phyloP scores from a whole-genome alignment of 2,113 vertebrate genomes.

The Sialia sialis region DNA sequence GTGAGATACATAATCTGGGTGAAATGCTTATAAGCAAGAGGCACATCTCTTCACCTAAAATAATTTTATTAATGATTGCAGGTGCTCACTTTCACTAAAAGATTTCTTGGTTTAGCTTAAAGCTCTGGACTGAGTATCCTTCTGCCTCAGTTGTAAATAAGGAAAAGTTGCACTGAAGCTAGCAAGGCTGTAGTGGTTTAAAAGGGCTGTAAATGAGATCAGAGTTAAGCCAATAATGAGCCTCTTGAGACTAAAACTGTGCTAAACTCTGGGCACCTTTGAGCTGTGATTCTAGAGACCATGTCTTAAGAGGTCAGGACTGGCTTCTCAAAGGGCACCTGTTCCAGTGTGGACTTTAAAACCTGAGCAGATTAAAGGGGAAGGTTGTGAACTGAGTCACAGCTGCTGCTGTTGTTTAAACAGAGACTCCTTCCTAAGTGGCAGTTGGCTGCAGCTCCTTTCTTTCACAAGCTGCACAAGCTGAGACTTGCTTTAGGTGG shows the following conservation, averaged over 20 bases:
- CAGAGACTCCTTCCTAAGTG: slow-evolving; percentile 30
- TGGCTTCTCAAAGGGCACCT: slow-evolving; percentile 43
- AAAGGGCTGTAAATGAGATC: slow-evolving; percentile 42
- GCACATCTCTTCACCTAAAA: background rate
- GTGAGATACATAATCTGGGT: background rate
- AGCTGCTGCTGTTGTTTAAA: slow-evolving; percentile 51
- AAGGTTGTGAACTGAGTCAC: slow-evolving; percentile 40
- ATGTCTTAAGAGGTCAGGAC: slow-evolving; percentile 27
- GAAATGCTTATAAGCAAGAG: background rate
- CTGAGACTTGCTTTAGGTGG: slow-evolving; percentile 1
- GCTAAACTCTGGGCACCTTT: slow-evolving; percentile 9
- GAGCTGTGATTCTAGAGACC: slow-evolving; percentile 9
- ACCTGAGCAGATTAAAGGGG: slow-evolving; percentile 40
- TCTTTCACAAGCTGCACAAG: background rate
- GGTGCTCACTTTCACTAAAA: background rate
- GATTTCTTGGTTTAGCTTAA: background rate
- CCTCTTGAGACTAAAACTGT: slow-evolving; percentile 36
- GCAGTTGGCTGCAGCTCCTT: background rate
- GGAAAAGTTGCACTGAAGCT: slow-evolving; percentile 9
- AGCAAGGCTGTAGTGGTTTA: background rate
- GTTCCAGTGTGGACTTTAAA: slow-evolving; percentile 45
- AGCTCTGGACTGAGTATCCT: background rate
- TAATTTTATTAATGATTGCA: background rate
- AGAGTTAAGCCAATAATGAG: slow-evolving; percentile 34
- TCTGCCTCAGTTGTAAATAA: background rate